Conservation (phyloP, 2,113 vertebrate species). For the Myiozetetes cayanensis region DNA sequence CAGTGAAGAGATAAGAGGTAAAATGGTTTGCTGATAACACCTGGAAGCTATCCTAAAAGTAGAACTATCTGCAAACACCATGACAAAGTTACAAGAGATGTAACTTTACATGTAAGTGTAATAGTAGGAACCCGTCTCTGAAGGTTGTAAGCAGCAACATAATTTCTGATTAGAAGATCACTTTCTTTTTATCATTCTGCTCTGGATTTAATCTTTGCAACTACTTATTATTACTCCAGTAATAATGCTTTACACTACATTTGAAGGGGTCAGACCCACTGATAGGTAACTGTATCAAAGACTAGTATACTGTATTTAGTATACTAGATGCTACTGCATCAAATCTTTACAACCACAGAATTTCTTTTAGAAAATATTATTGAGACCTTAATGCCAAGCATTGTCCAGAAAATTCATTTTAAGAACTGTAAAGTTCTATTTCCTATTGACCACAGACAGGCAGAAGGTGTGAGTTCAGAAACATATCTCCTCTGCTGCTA, state of each 20-base stretch:
- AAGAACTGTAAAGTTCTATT: background rate
- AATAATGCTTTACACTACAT: background rate
- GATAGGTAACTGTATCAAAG: background rate
- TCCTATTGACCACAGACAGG: background rate
- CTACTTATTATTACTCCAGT: background rate
- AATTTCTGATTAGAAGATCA: background rate
- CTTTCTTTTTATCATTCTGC: background rate
- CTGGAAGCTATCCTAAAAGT: background rate
- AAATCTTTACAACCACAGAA: background rate
- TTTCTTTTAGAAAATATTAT: background rate
- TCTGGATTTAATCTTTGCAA: background rate
- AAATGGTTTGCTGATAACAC: background rate
- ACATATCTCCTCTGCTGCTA: background rate
- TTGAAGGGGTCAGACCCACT: background rate
- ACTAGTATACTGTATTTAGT: background rate
- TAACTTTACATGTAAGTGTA: background rate
- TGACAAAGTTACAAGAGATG: background rate
- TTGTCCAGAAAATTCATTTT: background rate
- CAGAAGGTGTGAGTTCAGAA: background rate
- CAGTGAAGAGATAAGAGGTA: background rate
- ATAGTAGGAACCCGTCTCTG: background rate
- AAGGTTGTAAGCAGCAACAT: background rate
- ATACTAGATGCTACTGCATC: too few species aligned
- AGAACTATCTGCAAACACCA: background rate
- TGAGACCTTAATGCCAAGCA: background rate